Evolutionary conservation across 2,113 vertebrate species (phyloP).

Genomic region (Cochlearius cochlearius): DNA sequence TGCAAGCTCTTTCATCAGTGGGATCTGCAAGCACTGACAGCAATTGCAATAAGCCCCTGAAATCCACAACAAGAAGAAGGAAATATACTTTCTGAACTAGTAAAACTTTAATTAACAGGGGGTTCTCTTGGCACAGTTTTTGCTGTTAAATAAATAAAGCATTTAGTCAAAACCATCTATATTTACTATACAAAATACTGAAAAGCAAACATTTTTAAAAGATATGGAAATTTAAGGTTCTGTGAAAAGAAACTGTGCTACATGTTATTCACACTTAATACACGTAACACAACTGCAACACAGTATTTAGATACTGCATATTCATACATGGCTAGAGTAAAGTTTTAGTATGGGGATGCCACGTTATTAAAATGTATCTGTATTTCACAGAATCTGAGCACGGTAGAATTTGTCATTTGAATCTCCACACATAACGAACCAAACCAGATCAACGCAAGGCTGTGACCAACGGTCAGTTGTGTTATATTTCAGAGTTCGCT

Average conservation of each 20-base stretch:
- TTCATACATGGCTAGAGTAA: conserved; percentile 38
- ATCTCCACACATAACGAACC: background rate
- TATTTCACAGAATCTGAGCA: conserved; percentile 11
- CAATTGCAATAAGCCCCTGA: conserved; percentile 45
- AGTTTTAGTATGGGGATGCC: conserved; percentile 32
- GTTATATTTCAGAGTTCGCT: background rate
- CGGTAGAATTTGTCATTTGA: background rate
- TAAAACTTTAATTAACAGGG: conserved; percentile 65
- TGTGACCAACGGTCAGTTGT: background rate
- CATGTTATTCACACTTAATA: conserved; percentile 61
- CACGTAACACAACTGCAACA: conserved; percentile 61
- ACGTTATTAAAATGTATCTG: conserved; percentile 22
- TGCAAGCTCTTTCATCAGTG: conserved; percentile 12
- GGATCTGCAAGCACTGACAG: conserved; percentile 36
- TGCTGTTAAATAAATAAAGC: conserved; percentile 86
- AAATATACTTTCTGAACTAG: conserved; percentile 30
- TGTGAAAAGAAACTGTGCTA: conserved; percentile 66
- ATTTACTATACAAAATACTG: conserved; percentile 78
- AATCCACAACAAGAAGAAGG: conserved; percentile 43
- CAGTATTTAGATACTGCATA: conserved; percentile 43
- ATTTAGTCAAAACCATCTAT: conserved; percentile 81
- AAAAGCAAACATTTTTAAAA: conserved; percentile 50
- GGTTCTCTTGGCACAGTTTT: conserved; percentile 78
- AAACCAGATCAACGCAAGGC: background rate
- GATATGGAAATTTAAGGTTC: conserved; percentile 42